Evolutionary conservation across 1,140 invertebrate genomes (phyloP).

Genomic region (Saccostrea echinata): DNA sequence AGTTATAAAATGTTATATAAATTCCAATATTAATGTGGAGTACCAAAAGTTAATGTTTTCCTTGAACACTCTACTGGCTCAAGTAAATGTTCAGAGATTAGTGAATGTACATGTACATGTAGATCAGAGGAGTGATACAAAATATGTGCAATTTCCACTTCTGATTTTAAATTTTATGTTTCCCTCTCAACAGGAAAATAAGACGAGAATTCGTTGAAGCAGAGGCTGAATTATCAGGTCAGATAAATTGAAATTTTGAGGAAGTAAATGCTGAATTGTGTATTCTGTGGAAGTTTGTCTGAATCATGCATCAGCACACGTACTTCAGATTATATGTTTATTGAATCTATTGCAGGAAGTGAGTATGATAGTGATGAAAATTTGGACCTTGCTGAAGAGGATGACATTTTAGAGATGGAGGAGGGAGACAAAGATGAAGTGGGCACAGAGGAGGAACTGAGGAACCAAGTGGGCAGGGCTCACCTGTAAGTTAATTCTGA

Average conservation of each 20-base stretch:
- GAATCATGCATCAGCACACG: not conserved
- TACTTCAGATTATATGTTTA: not conserved
- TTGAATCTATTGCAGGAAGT: slow-evolving; percentile 66
- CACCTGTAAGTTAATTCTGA: slow-evolving; percentile 75
- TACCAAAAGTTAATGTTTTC: too few species aligned
- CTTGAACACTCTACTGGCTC: too few species aligned
- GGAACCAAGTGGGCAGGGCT: slow-evolving; percentile 80
- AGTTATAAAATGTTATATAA: too few species aligned
- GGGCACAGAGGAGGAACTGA: slow-evolving; percentile 80
- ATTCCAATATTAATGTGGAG: too few species aligned
- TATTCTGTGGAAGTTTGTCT: not conserved
- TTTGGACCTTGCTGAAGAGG: slow-evolving; percentile 85
- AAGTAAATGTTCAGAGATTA: too few species aligned
- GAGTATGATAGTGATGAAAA: slow-evolving; percentile 79
- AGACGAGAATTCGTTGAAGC: slow-evolving; percentile 88
- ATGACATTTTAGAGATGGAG: slow-evolving; percentile 88
- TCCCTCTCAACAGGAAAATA: slow-evolving; percentile 68
- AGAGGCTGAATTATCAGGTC: slow-evolving; percentile 91
- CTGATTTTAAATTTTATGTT: slow-evolving; percentile 36
- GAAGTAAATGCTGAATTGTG: not conserved
- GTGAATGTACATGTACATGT: too few species aligned
- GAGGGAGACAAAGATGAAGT: slow-evolving; percentile 86
- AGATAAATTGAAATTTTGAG: not conserved
- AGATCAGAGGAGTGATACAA: too few species aligned
- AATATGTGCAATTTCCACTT: not conserved